Evolutionary conservation across 2,888 invertebrate species (phyloP).

Genomic region (Anarsia innoxiella): DNA sequence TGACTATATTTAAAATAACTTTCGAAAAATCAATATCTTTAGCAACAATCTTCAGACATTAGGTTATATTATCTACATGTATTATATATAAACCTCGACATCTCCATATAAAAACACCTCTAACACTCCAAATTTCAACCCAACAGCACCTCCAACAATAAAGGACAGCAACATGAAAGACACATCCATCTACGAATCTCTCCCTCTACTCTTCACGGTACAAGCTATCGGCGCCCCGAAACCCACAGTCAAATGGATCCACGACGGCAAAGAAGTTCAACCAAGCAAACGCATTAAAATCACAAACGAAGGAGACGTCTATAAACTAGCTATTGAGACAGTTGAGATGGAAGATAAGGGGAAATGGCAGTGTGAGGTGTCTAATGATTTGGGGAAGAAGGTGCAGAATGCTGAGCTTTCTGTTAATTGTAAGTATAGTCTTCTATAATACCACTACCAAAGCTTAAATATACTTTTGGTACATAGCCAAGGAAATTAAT

Average conservation of each 20-base stretch:
- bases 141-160: constrained; percentile 81
- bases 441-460: too few species aligned
- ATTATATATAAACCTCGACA: too few species aligned
- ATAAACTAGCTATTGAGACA: constrained; percentile 82
- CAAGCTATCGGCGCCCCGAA: constrained; percentile 85
- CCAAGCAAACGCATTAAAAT: constrained; percentile 77
- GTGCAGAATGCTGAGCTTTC: constrained; percentile 82
- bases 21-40: too few species aligned
- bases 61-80: too few species aligned
- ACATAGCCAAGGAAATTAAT: too few species aligned
- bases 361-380: constrained; percentile 86
- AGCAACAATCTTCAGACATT: too few species aligned
- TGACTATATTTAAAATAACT: too few species aligned
- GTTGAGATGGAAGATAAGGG: constrained; percentile 84
- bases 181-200: constrained; percentile 84
- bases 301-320: constrained; percentile 80
- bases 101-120: too few species aligned
- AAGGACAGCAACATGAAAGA: constrained; percentile 83
- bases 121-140: constrained; percentile 2
- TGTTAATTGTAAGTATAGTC: constrained; percentile 82
- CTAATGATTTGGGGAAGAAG: constrained; percentile 89
- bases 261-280: constrained; percentile 83
- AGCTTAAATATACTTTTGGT: too few species aligned
- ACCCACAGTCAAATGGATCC: constrained; percentile 86
- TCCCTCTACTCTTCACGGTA: constrained; percentile 86